A percentile compares a stretch with the other conserved stretches of the same genome.
Conservation (phyloP, 2,113 vertebrate genomes). For the Apodemus speciosus region DNA sequence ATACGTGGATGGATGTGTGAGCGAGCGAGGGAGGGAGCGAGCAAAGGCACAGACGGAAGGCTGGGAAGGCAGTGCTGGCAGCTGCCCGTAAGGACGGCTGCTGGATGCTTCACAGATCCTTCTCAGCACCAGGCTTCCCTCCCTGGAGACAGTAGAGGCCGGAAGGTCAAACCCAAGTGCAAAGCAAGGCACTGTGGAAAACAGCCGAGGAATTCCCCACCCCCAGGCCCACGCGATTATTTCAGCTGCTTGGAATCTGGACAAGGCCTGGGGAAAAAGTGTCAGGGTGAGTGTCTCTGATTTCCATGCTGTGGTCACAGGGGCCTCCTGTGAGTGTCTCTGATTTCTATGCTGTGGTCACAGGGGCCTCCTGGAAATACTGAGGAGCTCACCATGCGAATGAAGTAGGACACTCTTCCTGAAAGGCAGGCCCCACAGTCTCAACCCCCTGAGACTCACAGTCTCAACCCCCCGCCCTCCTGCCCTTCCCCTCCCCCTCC, state of each 20-base stretch:
- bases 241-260: background rate
- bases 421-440: background rate
- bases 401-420: background rate
- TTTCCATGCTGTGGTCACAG: background rate
- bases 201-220: background rate
- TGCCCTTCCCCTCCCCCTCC: too few relatives aligned
- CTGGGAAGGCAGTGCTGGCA: background rate
- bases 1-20: background rate
- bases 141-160: background rate
- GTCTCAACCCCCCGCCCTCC: background rate
- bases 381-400: background rate
- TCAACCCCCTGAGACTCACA: background rate
- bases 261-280: background rate
- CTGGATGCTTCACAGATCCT: too few relatives aligned
- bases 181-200: background rate
- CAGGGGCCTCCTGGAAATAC: background rate
- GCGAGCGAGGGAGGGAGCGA: too few relatives aligned
- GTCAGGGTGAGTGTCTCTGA: background rate
- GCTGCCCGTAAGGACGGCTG: background rate
- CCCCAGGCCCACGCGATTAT: background rate
- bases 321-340: background rate
- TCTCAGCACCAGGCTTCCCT: background rate
- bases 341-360: background rate
- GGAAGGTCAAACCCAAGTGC: background rate
- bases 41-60: background rate